phyloP scores from a whole-genome alignment of 2,113 vertebrate species.

The Sarotherodon lohbergeri region DNA sequence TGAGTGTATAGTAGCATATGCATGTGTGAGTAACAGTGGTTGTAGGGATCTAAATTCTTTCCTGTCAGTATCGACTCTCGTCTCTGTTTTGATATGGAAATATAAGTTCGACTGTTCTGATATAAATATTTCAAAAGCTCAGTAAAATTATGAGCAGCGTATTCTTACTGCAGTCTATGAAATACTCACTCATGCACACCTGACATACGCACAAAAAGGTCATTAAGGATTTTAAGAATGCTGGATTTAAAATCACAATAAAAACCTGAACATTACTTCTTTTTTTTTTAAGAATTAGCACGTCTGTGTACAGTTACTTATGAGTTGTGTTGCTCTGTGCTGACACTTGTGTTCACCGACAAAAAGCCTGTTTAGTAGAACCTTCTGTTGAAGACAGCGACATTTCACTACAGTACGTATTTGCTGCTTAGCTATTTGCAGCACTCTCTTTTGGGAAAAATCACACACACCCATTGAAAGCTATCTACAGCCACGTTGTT shows the following conservation, averaged over 20 bases:
- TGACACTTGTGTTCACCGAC: neutral
- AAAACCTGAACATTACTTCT: neutral
- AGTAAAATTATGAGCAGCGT: neutral
- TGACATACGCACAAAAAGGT: neutral
- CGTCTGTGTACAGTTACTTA: neutral
- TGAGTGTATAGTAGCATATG: neutral
- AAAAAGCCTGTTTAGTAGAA: neutral
- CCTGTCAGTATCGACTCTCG: neutral
- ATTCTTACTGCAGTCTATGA: neutral
- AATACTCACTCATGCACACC: neutral
- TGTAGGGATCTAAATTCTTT: neutral
- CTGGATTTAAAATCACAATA: neutral
- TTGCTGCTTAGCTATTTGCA: neutral
- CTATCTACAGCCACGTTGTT: neutral
- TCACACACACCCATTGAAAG: neutral
- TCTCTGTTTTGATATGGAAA: neutral
- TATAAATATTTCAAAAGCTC: slow-evolving; percentile 7
- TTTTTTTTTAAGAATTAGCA: neutral
- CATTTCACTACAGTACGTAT: neutral
- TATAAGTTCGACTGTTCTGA: neutral
- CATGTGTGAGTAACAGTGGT: neutral
- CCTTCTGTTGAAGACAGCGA: neutral
- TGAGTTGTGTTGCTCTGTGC: neutral
- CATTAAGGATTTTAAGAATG: neutral
- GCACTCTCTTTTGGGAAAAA: neutral